Base-by-base conservation (phyloP, 2,797 vertebrate species). In the Coendou prehensilis region DNA sequence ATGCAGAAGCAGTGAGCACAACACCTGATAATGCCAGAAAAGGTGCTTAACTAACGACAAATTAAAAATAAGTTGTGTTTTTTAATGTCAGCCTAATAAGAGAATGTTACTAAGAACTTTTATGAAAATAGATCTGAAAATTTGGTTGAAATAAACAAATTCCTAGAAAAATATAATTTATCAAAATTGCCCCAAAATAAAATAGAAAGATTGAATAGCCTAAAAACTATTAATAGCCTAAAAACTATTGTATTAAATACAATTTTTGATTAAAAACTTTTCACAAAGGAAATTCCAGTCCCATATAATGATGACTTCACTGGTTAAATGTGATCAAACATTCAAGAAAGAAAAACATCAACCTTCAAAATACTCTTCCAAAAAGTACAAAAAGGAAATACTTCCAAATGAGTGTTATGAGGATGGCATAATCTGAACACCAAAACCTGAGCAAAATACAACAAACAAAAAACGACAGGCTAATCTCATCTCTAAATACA, bases 401-500 rank as follows among this genome's bases (percentile, higher is more conserved):
- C 9, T 93, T 92, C 23, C n/a, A 88, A 71, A 79, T 69, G 75
- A 81, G 18, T 92, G 85, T 88, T 54, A 71, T 78, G 18, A 85
- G 17, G 7, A 26, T 15, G 91, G 22, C 79, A 90, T 23, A 92
- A 63, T 86, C n/a, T 87, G 94, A 95, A 92, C 20, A 76, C 41
- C 37, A 84, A 88, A 94, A 75, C 11, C 47, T n/a, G 15, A 54
- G 26, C 95, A 80, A 14, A 73, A 76, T 10, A 33, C 54, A 81
- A 85, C 22, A 89, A 63, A 83, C 4, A 87, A 15, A 64, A 79
- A 91, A 26, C 87, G 75, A 56, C 3, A 95, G 17, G 33, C 26
- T 22, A 59, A 57, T 88, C 76, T 96, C 45, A 91, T 41, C 56
- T 23, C n/a, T 93, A 18, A 96, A 94, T 30, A 90, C 63, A 82